Evolutionary conservation across 1,140 invertebrate species (phyloP), one percentile per base, ranked within the genome.

Genomic region (Augochlora pura): DNA sequence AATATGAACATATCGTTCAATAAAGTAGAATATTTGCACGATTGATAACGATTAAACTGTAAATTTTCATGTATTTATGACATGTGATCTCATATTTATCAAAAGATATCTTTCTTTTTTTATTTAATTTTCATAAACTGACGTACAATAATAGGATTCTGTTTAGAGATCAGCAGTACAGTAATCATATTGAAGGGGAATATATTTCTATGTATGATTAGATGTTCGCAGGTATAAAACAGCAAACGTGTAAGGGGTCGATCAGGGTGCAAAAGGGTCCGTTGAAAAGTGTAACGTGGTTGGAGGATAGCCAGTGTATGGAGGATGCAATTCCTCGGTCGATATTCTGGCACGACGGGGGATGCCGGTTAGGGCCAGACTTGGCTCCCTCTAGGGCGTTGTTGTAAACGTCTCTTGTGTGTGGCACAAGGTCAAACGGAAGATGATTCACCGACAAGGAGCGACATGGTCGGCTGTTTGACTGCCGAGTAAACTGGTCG

Each of bases 301-400:
- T 83, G 83, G 83, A 82, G 77, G 78, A 75, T 68, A 73, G 66
- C 65, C 83, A 77, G 62, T 70, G 70, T 71, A 85, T 69, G 25
- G 83, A 85, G 84, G 81, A 86, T 86, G 84, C 81, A 86, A 85
- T 80, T 77, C 69, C 75, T 86, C 80, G 86, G 85, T 89, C 88
- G 87, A 89, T 89, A 89, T 86, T 69, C 70, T 69, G 63, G 80
- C 80, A 80, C 71, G 76, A 84, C 81, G 77, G 80, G 83, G 81
- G 81, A 84, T 82, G 85, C 71, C 81, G 75, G 78, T 84, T 84
- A 78, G 80, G 80, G 64, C 39, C 74, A 82, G 66, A 74, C 73
- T 79, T 77, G 83, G 80, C 83, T 85, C 84, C 87, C 88, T 81
- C 84, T 88, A 77, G 84, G 80, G 80, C 84, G 72, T 78, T 85